Base-by-base conservation (phyloP, 1,140 invertebrate species). In the Littorina saxatilis region DNA sequence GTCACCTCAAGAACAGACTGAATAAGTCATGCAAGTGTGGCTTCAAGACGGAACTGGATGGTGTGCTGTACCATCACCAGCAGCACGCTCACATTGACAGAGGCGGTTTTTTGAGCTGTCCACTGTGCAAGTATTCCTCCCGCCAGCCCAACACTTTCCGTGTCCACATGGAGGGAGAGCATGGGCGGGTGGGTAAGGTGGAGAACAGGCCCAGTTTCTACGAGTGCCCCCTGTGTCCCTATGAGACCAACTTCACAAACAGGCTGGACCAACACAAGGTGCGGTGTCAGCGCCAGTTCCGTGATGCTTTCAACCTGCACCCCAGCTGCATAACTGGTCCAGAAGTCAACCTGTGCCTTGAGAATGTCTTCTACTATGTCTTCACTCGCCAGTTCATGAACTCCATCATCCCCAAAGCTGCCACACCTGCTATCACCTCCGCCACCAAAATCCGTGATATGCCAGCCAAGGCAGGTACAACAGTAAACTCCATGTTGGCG, bases 171-270 rank as follows among this genome's bases (percentile, higher is more conserved):
- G 96, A 98, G 88, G 95, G 95, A 0, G 95, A 96, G 87, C 98
- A 99, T 91, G 96, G 95, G 85, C 95, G 96, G 17, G 94, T 95
- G 79, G 96, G 96, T 17, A 94, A 96, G 82, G 92, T 98, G 55
- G 96, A 98, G 86, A 94, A 96, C 79, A 96, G 97, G 13, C 95
- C 96, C 47, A 95, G 96, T 0, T 96, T 96, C 90, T 97, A 98
- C 92, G 96, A 98, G 87, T 99, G 98, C 92, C 95, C 96, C 0
- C 96, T 97, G 88, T 99, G 98, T 94, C 96, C 96, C 0, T 99
- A 98, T 89, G 98, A 99, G 91, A 97, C 98, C 87, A 98, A 97
- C 90, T 96, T 96, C 79, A 98, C 98, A 92, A 96, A 96, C n/a
- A 98, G 98, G 93, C 92, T 98, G 74, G 96, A 95, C 0, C 94